These are phyloP conservation scores for Galagoides demidoff DNA, from an alignment of 2,797 vertebrate genomes.

Conservation along the genomic window DNA sequence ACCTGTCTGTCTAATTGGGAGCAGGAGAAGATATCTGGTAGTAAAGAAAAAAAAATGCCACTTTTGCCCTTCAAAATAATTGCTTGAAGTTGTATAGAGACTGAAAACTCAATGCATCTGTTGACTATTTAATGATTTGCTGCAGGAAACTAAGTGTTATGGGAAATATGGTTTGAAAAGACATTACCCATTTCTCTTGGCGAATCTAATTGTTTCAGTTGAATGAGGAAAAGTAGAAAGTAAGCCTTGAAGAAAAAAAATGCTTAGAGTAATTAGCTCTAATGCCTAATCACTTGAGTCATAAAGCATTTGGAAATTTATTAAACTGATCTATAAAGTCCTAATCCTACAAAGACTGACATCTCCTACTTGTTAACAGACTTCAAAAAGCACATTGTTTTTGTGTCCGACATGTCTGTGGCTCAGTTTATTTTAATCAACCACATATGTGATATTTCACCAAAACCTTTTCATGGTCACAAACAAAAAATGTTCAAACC, in stretches of 20 bases:
- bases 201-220: constrained; percentile 82
- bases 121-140: constrained; percentile 84
- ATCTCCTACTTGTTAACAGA: constrained; percentile 50
- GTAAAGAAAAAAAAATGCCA: constrained; percentile 60
- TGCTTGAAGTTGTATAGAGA: constrained; percentile 75
- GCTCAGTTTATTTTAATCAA: constrained; percentile 49
- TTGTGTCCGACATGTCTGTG: background rate
- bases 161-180: constrained; percentile 83
- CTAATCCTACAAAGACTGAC: constrained; percentile 60
- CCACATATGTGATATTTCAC: constrained; percentile 5
- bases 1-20: constrained; percentile 52
- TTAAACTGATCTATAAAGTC: constrained; percentile 74
- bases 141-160: constrained; percentile 80
- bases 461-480: background rate
- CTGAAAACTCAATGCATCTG: constrained; percentile 80
- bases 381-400: constrained; percentile 60
- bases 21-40: constrained; percentile 57
- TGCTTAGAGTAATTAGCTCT: constrained; percentile 77
- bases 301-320: constrained; percentile 66
- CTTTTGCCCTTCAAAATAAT: constrained; percentile 84
- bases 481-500: constrained; percentile 52
- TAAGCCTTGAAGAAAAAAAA: constrained; percentile 78
- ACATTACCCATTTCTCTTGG: constrained; percentile 80
- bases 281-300: constrained; percentile 80
- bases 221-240: constrained; percentile 76